Conservation (phyloP, 2,797 vertebrate genomes). For the Hapalemur alaotrensis region DNA sequence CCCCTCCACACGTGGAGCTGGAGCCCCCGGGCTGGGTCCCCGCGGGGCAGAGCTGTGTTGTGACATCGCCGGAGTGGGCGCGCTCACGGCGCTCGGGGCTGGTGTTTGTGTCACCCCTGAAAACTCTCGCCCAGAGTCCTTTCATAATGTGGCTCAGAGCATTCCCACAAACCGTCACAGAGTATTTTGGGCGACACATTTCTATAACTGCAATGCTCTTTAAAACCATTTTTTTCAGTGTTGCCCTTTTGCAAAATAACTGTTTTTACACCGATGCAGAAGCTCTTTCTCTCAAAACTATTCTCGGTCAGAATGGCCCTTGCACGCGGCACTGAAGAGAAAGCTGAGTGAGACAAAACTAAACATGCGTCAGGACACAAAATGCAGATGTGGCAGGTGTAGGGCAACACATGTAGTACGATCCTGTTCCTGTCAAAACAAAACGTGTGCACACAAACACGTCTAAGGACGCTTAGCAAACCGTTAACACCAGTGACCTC, state of each 20-base stretch:
- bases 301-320: neutral
- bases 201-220: constrained; percentile 29
- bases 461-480: neutral
- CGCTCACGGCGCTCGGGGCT: neutral
- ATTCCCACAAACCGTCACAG: constrained; percentile 65
- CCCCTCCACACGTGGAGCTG: fast-evolving
- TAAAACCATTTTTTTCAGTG: constrained; percentile 24
- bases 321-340: fast-evolving
- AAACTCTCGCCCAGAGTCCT: constrained; percentile 1
- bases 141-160: constrained; percentile 27
- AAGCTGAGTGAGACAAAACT: fast-evolving
- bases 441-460: neutral
- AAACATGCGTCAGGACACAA: neutral
- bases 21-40: neutral
- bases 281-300: neutral
- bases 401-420: neutral
- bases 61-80: neutral
- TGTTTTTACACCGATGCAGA: constrained; percentile 14
- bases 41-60: neutral
- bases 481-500: neutral
- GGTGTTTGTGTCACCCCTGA: neutral
- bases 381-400: fast-evolving
- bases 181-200: constrained; percentile 65
- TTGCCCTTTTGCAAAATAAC: constrained; percentile 59
- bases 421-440: neutral